A percentile compares a stretch with the other conserved stretches of the same genome.
phyloP scores from a whole-genome alignment of 2,888 invertebrate genomes.

The Dasysyrphus tricinctus region DNA sequence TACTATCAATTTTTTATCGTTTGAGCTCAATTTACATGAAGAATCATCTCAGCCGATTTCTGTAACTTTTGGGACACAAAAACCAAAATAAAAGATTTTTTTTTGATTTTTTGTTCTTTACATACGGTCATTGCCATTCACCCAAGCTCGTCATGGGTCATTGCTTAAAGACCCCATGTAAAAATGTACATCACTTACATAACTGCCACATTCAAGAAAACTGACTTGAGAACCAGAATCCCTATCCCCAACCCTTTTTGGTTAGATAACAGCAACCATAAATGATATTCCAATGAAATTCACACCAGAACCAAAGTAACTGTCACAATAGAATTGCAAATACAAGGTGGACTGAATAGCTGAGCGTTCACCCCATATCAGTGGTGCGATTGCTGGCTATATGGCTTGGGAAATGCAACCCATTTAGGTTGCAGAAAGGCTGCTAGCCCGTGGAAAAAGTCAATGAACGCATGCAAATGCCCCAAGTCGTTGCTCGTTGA shows the following conservation, averaged over 20 bases:
- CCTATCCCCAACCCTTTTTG: conserved; percentile 27
- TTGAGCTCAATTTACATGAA: background rate
- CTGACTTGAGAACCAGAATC: conserved; percentile 1
- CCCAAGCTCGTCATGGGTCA: conserved; percentile 37
- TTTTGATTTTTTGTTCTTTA: background rate
- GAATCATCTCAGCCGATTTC: background rate
- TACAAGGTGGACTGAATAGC: conserved; percentile 73
- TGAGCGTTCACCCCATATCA: conserved; percentile 59
- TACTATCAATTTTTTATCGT: background rate
- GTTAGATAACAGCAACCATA: conserved; percentile 55
- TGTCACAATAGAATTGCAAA: conserved; percentile 75
- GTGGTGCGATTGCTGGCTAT: background rate
- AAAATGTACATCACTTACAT: conserved; percentile 60
- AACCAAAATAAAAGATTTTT: background rate
- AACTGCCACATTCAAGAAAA: conserved; percentile 19
- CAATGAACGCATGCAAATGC: conserved; percentile 45
- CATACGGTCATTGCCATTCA: background rate
- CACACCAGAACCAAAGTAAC: conserved; percentile 62
- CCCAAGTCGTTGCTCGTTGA: background rate
- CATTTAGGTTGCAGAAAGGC: conserved; percentile 22
- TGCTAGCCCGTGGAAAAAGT: conserved; percentile 10
- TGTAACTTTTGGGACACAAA: background rate
- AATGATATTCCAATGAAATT: conserved; percentile 65
- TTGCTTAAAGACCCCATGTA: conserved; percentile 35
- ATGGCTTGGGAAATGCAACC: conserved; percentile 50